phyloP scores from a whole-genome alignment of 2,113 vertebrate species.

The Brevimyrus niger region DNA sequence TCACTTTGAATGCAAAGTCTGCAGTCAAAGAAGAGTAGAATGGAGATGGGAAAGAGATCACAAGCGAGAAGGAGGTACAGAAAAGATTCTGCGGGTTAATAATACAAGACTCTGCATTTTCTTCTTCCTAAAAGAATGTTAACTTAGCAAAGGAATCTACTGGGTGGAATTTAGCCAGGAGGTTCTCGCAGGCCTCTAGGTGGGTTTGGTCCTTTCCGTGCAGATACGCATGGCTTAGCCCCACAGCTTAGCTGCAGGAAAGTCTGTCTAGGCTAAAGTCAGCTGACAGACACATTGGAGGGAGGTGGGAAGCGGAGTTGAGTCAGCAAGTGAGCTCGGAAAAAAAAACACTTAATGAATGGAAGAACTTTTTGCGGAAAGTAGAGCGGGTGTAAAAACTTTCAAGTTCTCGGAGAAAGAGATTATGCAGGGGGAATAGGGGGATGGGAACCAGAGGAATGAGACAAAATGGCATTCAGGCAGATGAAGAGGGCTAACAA shows the following conservation, averaged over 20 bases:
- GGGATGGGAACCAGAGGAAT: neutral
- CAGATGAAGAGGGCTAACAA: constrained; percentile 1
- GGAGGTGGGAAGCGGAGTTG: neutral
- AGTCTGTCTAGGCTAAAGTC: neutral
- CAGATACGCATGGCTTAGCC: neutral
- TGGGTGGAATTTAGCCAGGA: neutral
- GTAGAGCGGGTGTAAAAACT: neutral
- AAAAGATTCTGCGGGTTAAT: neutral
- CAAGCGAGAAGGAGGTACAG: neutral
- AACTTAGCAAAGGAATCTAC: neutral
- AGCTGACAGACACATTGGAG: neutral
- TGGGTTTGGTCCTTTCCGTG: neutral
- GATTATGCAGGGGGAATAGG: neutral
- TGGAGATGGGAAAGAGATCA: neutral
- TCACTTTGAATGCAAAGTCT: neutral
- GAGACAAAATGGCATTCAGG: neutral
- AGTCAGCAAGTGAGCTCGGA: neutral
- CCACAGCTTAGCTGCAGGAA: neutral
- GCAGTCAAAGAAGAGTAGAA: neutral
- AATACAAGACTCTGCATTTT: neutral
- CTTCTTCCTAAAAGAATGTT: neutral
- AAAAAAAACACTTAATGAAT: neutral
- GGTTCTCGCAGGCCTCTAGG: neutral
- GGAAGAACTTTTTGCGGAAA: neutral
- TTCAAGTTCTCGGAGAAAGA: neutral